Percentiles rank a stretch among this genome's conserved stretches.
These are phyloP conservation scores for Calameuta filiformis DNA, from an alignment of 2,888 invertebrate genomes.

Conservation along the genomic window DNA sequence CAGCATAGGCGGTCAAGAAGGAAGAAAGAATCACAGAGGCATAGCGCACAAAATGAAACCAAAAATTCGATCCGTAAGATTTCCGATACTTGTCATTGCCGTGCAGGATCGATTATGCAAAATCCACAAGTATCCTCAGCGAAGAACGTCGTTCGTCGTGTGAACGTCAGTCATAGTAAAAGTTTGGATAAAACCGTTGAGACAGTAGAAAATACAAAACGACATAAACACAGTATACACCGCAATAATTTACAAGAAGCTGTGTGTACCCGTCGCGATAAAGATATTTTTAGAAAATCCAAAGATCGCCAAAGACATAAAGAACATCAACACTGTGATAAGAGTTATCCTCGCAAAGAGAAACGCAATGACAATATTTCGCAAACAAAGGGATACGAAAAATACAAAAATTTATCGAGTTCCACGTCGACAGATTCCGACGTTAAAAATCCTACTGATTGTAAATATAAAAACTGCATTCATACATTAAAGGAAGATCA, in stretches of 20 bases:
- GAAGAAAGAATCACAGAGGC: background rate
- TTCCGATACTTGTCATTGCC: background rate
- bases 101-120: background rate
- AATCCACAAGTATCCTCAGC: background rate
- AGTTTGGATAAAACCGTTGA: background rate
- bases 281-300: background rate
- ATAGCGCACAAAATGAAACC: background rate
- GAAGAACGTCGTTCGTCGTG: background rate
- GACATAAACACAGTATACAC: background rate
- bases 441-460: background rate
- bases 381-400: background rate
- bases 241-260: background rate
- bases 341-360: background rate
- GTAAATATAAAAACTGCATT: background rate
- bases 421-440: background rate
- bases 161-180: background rate
- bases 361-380: background rate
- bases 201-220: background rate
- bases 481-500: background rate
- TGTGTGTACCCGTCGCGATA: background rate
- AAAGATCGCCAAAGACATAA: background rate
- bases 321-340: background rate
- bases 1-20: background rate
- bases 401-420: background rate
- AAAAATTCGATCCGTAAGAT: background rate